Evolutionary conservation across 2,888 invertebrate species (phyloP).

Genomic region (Labia minor): DNA sequence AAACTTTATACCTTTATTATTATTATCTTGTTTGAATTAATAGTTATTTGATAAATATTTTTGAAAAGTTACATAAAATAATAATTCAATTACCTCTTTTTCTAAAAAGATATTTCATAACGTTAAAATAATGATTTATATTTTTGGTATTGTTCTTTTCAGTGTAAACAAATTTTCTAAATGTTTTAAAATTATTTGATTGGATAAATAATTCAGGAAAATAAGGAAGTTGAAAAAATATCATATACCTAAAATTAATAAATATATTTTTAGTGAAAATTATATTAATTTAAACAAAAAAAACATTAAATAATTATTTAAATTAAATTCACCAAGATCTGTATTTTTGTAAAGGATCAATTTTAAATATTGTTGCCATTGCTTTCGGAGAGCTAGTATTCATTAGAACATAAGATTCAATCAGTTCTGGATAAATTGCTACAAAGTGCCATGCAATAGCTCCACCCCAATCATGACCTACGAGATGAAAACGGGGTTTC

Average conservation of each 20-base stretch:
- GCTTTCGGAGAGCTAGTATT: conserved; percentile 37
- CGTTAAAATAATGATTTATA: too few species aligned
- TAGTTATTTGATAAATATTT: too few species aligned
- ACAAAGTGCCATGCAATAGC: conserved; percentile 46
- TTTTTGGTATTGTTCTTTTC: too few species aligned
- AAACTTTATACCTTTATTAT: too few species aligned
- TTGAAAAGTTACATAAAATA: too few species aligned
- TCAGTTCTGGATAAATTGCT: conserved; percentile 42
- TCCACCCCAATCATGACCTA: conserved; percentile 62
- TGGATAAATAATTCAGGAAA: conserved; percentile 45
- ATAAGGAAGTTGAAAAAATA: conserved; percentile 44
- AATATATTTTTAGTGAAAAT: too few species aligned
- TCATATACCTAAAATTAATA: conserved; percentile 45
- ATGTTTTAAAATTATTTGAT: conserved; percentile 37
- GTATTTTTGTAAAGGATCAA: too few species aligned
- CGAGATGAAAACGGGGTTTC: conserved; percentile 43
- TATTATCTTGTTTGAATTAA: too few species aligned
- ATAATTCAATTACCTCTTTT: too few species aligned
- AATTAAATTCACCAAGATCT: neutral
- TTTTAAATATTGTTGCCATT: neutral
- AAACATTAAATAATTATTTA: neutral
- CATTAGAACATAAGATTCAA: conserved; percentile 45
- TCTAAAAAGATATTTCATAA: too few species aligned
- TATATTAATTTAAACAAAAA: neutral
- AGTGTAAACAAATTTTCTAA: conserved; percentile 32